phyloP scores from a whole-genome alignment of 2,888 invertebrate species.

The Callimorpha dominula region DNA sequence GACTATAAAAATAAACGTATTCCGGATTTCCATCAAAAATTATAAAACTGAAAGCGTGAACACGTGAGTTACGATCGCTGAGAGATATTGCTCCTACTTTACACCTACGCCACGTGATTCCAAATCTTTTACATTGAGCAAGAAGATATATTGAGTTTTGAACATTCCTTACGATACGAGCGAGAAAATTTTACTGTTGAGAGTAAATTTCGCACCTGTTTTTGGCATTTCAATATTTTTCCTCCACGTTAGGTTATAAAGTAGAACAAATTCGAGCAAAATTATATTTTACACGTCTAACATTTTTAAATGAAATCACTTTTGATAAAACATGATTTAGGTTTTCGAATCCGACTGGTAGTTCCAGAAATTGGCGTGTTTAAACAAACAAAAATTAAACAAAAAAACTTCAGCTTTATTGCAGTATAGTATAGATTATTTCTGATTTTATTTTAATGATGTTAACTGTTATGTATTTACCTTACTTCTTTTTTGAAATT shows the following conservation, averaged over 20 bases:
- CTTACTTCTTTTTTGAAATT: too few species aligned
- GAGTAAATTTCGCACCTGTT: conserved; percentile 23
- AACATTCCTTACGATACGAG: conserved; percentile 14
- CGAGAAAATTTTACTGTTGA: conserved; percentile 20
- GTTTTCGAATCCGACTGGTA: too few species aligned
- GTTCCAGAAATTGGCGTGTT: too few species aligned
- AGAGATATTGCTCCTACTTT: conserved; percentile 18
- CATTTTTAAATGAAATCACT: neutral
- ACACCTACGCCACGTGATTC: conserved; percentile 12
- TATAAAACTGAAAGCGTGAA: conserved; percentile 18
- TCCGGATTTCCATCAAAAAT: conserved; percentile 18
- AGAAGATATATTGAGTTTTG: conserved; percentile 30
- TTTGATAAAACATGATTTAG: neutral
- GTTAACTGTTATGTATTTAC: too few species aligned
- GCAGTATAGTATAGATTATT: too few species aligned
- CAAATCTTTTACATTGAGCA: conserved; percentile 22
- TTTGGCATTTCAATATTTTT: conserved; percentile 20
- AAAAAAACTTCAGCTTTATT: too few species aligned
- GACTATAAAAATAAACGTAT: conserved; percentile 13
- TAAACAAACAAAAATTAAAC: too few species aligned
- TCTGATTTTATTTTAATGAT: too few species aligned
- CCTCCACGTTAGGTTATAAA: neutral
- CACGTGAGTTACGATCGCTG: conserved; percentile 24
- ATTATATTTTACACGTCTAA: neutral
- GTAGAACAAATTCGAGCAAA: neutral